Base-by-base conservation (phyloP, 2,797 vertebrate genomes). In the Etheostoma perlongum region DNA sequence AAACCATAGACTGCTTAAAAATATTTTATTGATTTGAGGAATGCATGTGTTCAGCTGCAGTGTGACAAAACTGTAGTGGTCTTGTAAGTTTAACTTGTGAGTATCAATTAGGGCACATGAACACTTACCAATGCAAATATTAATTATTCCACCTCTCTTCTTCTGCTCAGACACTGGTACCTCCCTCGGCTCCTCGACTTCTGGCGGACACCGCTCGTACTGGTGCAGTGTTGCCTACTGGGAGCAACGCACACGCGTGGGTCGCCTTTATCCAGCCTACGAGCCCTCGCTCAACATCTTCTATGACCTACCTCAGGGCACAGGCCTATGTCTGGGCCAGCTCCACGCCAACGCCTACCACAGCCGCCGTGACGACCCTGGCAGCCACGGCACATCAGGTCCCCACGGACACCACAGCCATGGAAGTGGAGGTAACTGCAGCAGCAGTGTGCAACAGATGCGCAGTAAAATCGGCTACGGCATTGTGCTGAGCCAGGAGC, bases 251-350 rank as follows among this genome's bases (percentile, higher is more conserved):
- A 98, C 97, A 0, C 97, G 98, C 0, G 97, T 99, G 55, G 98
- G 98, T 54, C 97, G 98, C 85, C 97, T 99, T 74, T 99, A 98
- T 89, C 94, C 97, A 51, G 98, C 98, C 94, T 95, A 97, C 48
- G 96, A 99, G 90, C 95, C 97, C 88, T 98, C 97, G 78, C 96
- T 99, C 94, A 98, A 96, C 96, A 98, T 99, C 88, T 99, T 99
- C 94, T 99, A 99, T 59, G 98, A 99, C 96, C 98, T 99, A 99
- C 98, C 98, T 99, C 98, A 99, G 95, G 98, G 98, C 95, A 99
- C 97, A 27, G 98, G 98, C 95, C 97, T 99, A 93, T 99, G 98
- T 93, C 96, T 99, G 44, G 96, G 97, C 94, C 98, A 98, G 93
- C 97, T 99, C 76, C 95, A 95, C 84, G 79, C 88, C 87, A 92